Evolutionary conservation across 2,113 vertebrate species (phyloP).

Genomic region (Rhinoderma darwinii): DNA sequence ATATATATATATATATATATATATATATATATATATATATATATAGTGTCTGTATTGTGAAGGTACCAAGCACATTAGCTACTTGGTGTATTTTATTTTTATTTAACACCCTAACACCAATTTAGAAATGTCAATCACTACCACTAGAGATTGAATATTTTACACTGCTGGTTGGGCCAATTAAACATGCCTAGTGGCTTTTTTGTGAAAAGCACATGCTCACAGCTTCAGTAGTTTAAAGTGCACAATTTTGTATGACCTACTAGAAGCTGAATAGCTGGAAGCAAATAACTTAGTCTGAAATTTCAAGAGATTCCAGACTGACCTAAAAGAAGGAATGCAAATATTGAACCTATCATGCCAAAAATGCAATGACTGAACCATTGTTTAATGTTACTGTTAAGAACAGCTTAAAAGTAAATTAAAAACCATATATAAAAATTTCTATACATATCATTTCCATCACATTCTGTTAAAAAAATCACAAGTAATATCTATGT

Average conservation of each 20-base stretch:
- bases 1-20: too few species aligned
- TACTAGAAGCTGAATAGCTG: background rate
- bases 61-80: too few species aligned
- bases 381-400: background rate
- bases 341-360: background rate
- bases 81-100: background rate
- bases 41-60: too few species aligned
- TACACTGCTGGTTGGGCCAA: background rate
- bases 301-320: background rate
- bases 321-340: constrained; percentile 1
- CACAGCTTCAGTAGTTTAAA: background rate
- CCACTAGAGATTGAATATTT: background rate
- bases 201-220: background rate
- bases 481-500: background rate
- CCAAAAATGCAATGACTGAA: background rate
- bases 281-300: background rate
- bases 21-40: too few species aligned
- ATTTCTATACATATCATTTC: background rate
- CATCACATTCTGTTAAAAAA: background rate
- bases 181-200: background rate
- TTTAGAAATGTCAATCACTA: background rate
- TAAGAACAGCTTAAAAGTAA: background rate
- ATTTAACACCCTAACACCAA: background rate
- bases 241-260: constrained; percentile 16
- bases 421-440: background rate